Conservation (phyloP, 1,140 invertebrate species). For the Drosophila ficusphila region DNA sequence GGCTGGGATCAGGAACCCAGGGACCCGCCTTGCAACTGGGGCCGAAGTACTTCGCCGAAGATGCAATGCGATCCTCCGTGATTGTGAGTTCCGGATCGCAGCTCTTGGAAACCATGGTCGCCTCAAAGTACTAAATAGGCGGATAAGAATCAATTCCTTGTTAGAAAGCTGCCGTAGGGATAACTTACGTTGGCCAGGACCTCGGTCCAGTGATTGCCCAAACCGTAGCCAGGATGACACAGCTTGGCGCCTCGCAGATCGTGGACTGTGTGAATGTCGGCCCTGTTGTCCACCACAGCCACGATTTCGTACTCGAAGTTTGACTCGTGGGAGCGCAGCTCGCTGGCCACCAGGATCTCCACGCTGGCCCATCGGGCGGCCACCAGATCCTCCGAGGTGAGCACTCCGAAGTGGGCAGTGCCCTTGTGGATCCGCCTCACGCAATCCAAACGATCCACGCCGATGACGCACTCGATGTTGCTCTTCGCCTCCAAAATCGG, state of each 20-base stretch:
- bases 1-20: constrained; percentile 89
- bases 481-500: constrained; percentile 86
- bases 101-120: constrained; percentile 87
- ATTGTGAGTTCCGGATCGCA: constrained; percentile 88
- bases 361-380: constrained; percentile 88
- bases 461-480: constrained; percentile 88
- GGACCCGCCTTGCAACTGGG: constrained; percentile 91
- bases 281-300: constrained; percentile 88
- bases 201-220: constrained; percentile 88
- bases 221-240: constrained; percentile 90
- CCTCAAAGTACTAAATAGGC: constrained; percentile 89
- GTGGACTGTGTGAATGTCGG: constrained; percentile 84
- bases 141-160: background rate
- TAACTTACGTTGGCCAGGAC: constrained; percentile 87
- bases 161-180: too few relatives aligned
- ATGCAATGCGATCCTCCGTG: constrained; percentile 89
- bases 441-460: constrained; percentile 90
- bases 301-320: constrained; percentile 88
- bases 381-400: constrained; percentile 92
- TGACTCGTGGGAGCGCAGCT: constrained; percentile 86
- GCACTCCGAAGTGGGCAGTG: constrained; percentile 91
- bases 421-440: constrained; percentile 89
- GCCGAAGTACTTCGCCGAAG: constrained; percentile 89
- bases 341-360: constrained; percentile 89
- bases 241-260: constrained; percentile 88